These are phyloP conservation scores for Rotaria sp. DNA, from an alignment of 2,888 invertebrate genomes.

Conservation along the genomic window DNA sequence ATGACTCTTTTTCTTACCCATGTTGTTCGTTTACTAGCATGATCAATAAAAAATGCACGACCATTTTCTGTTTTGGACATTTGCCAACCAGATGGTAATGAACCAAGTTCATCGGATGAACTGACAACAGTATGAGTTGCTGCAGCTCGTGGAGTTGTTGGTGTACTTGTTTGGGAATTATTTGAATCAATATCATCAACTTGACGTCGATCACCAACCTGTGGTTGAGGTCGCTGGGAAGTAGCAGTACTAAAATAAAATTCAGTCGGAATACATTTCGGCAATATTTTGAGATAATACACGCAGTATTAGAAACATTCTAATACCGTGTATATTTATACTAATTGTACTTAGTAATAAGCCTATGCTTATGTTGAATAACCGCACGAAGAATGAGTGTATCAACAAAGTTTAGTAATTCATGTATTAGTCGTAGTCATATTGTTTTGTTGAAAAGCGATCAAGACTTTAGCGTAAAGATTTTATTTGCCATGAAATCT, in stretches of 20 bases:
- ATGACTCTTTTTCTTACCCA: conserved; percentile 62
- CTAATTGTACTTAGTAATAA: not conserved
- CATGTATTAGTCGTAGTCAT: too few relatives aligned
- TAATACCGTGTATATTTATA: too few relatives aligned
- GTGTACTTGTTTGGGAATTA: not conserved
- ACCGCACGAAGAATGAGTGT: too few relatives aligned
- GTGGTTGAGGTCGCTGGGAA: not conserved
- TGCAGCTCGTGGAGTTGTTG: not conserved
- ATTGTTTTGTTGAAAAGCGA: too few relatives aligned
- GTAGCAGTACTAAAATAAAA: not conserved
- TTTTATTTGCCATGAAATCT: too few relatives aligned
- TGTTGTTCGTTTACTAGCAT: conserved; percentile 85
- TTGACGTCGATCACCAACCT: not conserved
- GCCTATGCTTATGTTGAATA: too few relatives aligned
- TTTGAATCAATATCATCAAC: not conserved
- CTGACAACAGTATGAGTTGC: not conserved
- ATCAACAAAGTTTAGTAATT: too few relatives aligned
- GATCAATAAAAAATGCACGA: conserved; percentile 91
- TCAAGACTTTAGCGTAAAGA: too few relatives aligned
- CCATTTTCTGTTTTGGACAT: conserved; percentile 92
- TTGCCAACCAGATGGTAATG: conserved; percentile 66
- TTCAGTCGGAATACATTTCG: too few relatives aligned
- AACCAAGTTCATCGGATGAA: not conserved
- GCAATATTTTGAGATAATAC: too few relatives aligned
- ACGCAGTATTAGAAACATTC: too few relatives aligned